These are phyloP conservation scores for Streptopelia turtur DNA, from an alignment of 2,797 vertebrate species.

Conservation along the genomic window DNA sequence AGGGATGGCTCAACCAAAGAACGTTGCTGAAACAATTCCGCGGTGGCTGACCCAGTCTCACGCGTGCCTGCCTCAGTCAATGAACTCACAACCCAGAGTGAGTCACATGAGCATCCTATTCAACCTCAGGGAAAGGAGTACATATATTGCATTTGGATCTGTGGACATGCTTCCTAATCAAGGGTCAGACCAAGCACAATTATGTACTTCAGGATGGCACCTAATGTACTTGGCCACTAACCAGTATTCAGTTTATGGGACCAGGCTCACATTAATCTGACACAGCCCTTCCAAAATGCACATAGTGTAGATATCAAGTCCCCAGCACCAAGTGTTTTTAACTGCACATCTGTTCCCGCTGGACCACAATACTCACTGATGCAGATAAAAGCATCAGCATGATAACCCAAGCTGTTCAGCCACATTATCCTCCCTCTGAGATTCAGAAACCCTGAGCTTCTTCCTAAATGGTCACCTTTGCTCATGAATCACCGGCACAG, in stretches of 20 bases:
- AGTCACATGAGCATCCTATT: not conserved
- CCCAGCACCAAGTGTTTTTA: not conserved
- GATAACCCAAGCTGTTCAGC: not conserved
- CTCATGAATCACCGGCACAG: not conserved
- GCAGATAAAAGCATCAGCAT: not conserved
- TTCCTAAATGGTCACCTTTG: not conserved
- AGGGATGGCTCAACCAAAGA: fast-evolving
- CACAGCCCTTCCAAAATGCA: not conserved
- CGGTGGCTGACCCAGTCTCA: not conserved
- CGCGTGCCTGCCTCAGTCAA: not conserved
- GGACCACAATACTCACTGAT: not conserved
- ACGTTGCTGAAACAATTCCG: not conserved
- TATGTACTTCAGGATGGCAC: not conserved
- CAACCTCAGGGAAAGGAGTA: not conserved
- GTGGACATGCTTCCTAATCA: not conserved
- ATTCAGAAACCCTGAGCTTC: not conserved
- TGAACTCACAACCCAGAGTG: not conserved
- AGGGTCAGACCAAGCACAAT: not conserved
- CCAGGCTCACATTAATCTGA: not conserved
- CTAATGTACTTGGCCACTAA: not conserved
- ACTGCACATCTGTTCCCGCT: not conserved
- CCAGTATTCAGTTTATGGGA: not conserved
- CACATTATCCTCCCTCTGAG: not conserved
- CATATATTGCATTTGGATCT: not conserved
- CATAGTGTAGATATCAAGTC: fast-evolving